Conservation (phyloP, 2,888 invertebrate genomes). For the Cetonia aurata region DNA sequence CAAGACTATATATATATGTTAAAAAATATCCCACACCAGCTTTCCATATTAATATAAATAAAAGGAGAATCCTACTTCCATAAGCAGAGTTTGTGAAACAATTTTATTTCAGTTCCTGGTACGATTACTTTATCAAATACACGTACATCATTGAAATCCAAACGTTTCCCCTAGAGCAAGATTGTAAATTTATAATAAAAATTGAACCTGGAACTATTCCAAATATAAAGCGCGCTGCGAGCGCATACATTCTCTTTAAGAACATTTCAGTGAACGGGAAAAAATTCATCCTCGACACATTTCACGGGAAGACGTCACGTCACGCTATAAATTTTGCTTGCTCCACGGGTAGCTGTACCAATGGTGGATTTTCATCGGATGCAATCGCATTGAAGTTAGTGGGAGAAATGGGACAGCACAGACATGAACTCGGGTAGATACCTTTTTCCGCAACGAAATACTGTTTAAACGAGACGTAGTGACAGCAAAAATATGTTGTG, state of each 20-base stretch:
- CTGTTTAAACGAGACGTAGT: conserved; percentile 16
- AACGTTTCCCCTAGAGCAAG: no score
- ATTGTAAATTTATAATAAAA: no score
- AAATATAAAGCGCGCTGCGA: not conserved
- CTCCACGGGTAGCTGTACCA: not conserved
- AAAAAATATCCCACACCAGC: no score
- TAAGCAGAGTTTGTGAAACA: no score
- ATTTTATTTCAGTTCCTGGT: no score
- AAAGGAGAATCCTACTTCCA: no score
- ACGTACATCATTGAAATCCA: no score
- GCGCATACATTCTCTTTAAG: not conserved
- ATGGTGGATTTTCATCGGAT: conserved; percentile 6
- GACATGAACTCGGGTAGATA: not conserved
- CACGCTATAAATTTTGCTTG: conserved; percentile 5
- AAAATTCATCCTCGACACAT: not conserved
- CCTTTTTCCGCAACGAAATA: conserved; percentile 7
- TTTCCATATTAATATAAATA: no score
- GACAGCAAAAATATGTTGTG: conserved; percentile 5
- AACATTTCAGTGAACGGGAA: not conserved
- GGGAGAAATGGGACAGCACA: not conserved
- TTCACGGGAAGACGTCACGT: conserved; percentile 8
- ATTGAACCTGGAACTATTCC: no score
- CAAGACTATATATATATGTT: no score
- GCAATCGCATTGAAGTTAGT: conserved; percentile 8
- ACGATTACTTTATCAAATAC: no score